Percentiles rank a stretch among this genome's conserved stretches.
Evolutionary conservation across 2,113 vertebrate species (phyloP).

Genomic region (Hipposideros armiger): DNA sequence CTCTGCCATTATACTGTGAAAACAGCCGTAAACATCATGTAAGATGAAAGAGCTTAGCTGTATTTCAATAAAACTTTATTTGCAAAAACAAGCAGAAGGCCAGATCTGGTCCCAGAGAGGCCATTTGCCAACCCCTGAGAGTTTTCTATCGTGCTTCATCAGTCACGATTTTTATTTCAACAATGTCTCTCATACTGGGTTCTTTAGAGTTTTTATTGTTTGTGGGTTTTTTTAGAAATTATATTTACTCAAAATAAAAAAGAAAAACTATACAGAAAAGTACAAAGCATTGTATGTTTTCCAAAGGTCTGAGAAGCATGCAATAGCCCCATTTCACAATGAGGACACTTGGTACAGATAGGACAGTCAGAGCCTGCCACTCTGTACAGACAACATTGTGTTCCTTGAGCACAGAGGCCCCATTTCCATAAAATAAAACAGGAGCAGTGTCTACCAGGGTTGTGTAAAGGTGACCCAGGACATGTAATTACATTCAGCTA

Average conservation of each 20-base stretch:
- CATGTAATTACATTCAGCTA: not conserved
- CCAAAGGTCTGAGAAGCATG: not conserved
- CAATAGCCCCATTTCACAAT: not conserved
- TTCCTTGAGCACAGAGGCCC: not conserved
- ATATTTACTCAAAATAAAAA: not conserved
- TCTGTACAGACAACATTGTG: not conserved
- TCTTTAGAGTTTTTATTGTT: not conserved
- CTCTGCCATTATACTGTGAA: not conserved
- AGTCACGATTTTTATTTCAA: slow-evolving; percentile 8
- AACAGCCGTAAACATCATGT: not conserved
- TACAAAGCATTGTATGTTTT: not conserved
- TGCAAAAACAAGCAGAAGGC: not conserved
- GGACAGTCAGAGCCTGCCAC: not conserved
- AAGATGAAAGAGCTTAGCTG: not conserved
- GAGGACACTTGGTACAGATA: not conserved
- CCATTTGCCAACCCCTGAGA: not conserved
- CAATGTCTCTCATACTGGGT: not conserved
- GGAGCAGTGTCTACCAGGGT: not conserved
- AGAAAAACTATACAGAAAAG: not conserved
- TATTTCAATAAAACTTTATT: not conserved
- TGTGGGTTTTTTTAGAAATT: not conserved
- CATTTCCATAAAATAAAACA: not conserved
- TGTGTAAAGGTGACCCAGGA: not conserved
- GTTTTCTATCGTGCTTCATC: not conserved
- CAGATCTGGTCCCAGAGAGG: not conserved